Conservation (phyloP, 2,113 vertebrate genomes). For the Furnarius figulus region DNA sequence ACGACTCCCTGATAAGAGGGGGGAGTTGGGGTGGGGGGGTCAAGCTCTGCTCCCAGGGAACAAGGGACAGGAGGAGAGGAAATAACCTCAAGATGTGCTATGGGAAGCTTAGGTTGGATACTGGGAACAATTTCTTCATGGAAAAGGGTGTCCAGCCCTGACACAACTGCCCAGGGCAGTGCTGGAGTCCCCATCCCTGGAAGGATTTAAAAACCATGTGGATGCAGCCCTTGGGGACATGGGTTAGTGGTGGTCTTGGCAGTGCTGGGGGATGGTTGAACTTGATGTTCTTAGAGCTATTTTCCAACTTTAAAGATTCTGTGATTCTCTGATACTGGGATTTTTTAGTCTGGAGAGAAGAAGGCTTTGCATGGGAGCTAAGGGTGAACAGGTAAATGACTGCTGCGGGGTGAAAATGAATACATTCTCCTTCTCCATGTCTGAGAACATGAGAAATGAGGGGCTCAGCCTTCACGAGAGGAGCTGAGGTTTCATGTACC, state of each 20-base stretch:
- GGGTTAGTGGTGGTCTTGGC: neutral
- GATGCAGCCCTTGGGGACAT: neutral
- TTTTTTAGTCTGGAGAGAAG: neutral
- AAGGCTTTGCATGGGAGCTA: neutral
- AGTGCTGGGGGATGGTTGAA: neutral
- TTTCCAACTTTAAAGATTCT: neutral
- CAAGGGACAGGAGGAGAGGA: neutral
- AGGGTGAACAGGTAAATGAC: neutral
- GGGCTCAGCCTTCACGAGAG: neutral
- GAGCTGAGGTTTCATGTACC: neutral
- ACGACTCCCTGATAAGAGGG: neutral
- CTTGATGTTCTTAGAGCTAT: fast-evolving
- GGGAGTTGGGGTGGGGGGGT: fast-evolving
- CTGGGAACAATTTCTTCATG: neutral
- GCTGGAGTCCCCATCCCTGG: neutral
- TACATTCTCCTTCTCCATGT: neutral
- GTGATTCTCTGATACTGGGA: neutral
- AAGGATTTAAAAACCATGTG: neutral
- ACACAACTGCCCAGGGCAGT: neutral
- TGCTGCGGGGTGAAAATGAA: neutral
- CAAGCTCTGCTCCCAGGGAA: fast-evolving
- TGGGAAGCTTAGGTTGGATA: neutral
- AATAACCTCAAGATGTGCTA: neutral
- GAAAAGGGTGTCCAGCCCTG: neutral
- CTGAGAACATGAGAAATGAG: neutral